phyloP scores from a whole-genome alignment of 2,113 vertebrate species.

The Gila orcuttii region DNA sequence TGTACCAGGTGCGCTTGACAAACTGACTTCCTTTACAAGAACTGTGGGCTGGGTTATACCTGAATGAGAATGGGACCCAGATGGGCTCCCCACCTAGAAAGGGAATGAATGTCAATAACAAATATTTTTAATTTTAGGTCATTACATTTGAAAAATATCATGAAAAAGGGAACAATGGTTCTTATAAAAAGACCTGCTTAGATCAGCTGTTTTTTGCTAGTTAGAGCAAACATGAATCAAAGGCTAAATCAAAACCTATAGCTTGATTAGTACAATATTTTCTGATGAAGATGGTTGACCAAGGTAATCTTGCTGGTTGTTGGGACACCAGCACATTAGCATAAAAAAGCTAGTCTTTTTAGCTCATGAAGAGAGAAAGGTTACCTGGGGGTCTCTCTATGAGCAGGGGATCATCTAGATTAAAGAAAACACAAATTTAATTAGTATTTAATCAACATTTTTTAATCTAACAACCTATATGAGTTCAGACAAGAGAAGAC shows the following conservation, averaged over 20 bases:
- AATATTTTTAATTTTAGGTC: not conserved
- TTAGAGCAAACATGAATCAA: not conserved
- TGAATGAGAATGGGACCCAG: slow-evolving; percentile 94
- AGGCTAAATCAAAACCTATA: not conserved
- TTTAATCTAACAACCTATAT: slow-evolving; percentile 15
- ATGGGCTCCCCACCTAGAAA: slow-evolving; percentile 93
- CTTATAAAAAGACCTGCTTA: not conserved
- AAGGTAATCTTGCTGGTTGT: not conserved
- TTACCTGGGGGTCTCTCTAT: slow-evolving; percentile 95
- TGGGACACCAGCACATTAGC: not conserved
- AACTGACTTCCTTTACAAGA: slow-evolving; percentile 94
- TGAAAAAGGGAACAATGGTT: not conserved
- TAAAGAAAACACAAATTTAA: slow-evolving; percentile 48
- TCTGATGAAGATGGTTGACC: not conserved
- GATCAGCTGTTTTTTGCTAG: not conserved
- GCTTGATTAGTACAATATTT: not conserved
- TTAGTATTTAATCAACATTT: not conserved
- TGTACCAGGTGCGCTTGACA: slow-evolving; percentile 96
- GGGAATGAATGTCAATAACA: slow-evolving; percentile 4
- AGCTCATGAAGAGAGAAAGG: not conserved
- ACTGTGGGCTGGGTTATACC: slow-evolving; percentile 86
- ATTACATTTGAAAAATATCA: not conserved
- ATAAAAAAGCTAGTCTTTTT: not conserved
- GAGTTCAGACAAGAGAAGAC: slow-evolving; percentile 51
- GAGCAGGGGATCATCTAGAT: slow-evolving; percentile 79